phyloP scores from a whole-genome alignment of 2,113 vertebrate species.

The Otolemur garnettii region DNA sequence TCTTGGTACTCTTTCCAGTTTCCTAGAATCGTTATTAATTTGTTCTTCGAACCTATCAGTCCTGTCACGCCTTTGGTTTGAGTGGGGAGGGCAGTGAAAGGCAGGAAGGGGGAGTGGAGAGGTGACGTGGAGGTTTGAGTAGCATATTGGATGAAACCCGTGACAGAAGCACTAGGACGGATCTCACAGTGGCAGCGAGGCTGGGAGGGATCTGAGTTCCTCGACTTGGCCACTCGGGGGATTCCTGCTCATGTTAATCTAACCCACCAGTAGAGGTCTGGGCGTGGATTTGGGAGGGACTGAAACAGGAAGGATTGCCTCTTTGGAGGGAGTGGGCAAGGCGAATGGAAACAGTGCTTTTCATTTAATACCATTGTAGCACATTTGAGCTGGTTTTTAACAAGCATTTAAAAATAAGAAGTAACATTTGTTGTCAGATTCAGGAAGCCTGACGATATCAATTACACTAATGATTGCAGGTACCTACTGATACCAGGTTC shows the following conservation, averaged over 20 bases:
- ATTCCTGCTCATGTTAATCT: neutral
- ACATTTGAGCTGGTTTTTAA: neutral
- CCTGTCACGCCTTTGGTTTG: neutral
- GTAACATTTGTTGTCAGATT: neutral
- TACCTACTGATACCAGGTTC: neutral
- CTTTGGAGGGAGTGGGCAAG: neutral
- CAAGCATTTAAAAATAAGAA: neutral
- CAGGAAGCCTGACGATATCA: neutral
- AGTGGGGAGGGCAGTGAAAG: neutral
- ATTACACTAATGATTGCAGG: neutral
- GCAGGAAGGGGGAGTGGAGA: neutral
- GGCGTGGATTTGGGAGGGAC: neutral
- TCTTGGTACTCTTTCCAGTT: neutral
- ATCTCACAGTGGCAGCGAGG: neutral
- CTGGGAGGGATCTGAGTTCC: neutral
- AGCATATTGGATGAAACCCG: neutral
- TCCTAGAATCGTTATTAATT: neutral
- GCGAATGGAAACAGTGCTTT: neutral
- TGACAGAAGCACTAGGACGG: neutral
- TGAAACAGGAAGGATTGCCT: neutral
- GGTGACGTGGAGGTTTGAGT: neutral
- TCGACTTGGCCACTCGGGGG: neutral
- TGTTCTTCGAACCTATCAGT: neutral
- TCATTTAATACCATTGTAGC: neutral
- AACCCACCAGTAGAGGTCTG: neutral